These are phyloP conservation scores for Pitangus sulphuratus DNA, from an alignment of 2,797 vertebrate genomes.

Conservation along the genomic window DNA sequence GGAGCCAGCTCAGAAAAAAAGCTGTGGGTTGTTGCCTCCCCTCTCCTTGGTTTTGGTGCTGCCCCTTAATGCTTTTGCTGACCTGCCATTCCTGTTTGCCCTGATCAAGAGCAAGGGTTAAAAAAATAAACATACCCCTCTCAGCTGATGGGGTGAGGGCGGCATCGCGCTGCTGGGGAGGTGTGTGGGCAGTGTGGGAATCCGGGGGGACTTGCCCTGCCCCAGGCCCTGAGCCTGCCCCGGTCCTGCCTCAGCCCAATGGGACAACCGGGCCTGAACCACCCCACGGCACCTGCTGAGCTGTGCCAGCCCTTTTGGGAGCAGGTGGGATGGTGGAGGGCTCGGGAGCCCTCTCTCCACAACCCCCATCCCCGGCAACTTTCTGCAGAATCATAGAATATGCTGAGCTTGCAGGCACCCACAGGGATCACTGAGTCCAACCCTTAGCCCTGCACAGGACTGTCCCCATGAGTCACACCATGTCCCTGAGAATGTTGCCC, in stretches of 20 bases:
- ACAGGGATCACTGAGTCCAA: not conserved
- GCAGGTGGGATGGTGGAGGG: not conserved
- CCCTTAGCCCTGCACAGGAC: not conserved
- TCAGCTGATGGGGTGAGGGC: not conserved
- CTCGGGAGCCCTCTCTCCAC: fast-evolving
- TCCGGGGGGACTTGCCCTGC: not conserved
- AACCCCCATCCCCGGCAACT: fast-evolving
- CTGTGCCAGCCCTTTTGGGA: not conserved
- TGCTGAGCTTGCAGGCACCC: not conserved
- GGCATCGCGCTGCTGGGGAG: fast-evolving
- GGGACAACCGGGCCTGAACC: not conserved
- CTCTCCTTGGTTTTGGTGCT: not conserved
- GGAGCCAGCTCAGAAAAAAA: not conserved
- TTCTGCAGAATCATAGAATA: not conserved
- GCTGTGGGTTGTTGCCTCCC: not conserved
- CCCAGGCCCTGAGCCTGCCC: not conserved
- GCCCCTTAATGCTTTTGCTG: not conserved
- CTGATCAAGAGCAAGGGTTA: not conserved
- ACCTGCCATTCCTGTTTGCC: not conserved
- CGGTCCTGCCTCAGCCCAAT: not conserved
- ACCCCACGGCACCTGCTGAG: fast-evolving
- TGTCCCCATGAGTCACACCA: not conserved
- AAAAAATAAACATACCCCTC: not conserved
- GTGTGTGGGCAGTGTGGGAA: conserved; percentile 12
- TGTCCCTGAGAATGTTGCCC: not conserved